These are phyloP conservation scores for Agrotis clavis DNA, from an alignment of 2,888 invertebrate species.

Conservation along the genomic window DNA sequence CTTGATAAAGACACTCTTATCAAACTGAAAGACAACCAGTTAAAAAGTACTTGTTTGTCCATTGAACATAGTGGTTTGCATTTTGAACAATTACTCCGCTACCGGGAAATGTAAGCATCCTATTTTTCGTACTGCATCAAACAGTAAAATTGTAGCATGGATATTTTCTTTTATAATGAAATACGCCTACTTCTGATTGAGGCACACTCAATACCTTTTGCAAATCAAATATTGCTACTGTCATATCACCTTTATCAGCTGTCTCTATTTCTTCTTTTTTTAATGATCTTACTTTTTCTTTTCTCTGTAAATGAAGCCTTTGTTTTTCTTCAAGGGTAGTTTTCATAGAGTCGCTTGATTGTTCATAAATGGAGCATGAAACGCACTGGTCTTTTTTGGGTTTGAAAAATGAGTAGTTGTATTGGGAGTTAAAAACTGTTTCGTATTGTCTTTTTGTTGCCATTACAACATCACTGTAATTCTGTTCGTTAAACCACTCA, in stretches of 20 bases:
- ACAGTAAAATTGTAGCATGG: slow-evolving; percentile 1
- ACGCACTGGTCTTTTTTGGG: slow-evolving; percentile 13
- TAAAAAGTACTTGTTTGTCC: too few relatives aligned
- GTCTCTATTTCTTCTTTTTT: slow-evolving; percentile 15
- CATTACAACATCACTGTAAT: slow-evolving; percentile 13
- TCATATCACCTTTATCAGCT: neutral
- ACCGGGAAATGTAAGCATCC: neutral
- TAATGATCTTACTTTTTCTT: slow-evolving; percentile 11
- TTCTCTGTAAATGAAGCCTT: neutral
- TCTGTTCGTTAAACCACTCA: slow-evolving; percentile 9
- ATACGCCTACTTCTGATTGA: slow-evolving; percentile 5
- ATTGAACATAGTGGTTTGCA: too few relatives aligned
- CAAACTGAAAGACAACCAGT: too few relatives aligned
- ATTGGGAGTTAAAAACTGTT: slow-evolving; percentile 10
- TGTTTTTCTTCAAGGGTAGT: slow-evolving; percentile 8
- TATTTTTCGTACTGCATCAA: neutral
- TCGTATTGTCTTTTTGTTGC: slow-evolving; percentile 13
- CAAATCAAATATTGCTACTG: slow-evolving; percentile 17
- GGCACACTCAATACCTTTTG: slow-evolving; percentile 8
- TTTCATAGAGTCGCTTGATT: neutral
- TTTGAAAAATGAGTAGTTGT: neutral
- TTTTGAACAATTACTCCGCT: too few relatives aligned
- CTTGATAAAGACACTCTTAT: too few relatives aligned
- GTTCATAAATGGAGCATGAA: slow-evolving; percentile 6
- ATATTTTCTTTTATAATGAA: slow-evolving; percentile 11